Evolutionary conservation across 2,797 vertebrate species (phyloP), one percentile per base, ranked within the genome.

Genomic region (Epinephelus coioides): DNA sequence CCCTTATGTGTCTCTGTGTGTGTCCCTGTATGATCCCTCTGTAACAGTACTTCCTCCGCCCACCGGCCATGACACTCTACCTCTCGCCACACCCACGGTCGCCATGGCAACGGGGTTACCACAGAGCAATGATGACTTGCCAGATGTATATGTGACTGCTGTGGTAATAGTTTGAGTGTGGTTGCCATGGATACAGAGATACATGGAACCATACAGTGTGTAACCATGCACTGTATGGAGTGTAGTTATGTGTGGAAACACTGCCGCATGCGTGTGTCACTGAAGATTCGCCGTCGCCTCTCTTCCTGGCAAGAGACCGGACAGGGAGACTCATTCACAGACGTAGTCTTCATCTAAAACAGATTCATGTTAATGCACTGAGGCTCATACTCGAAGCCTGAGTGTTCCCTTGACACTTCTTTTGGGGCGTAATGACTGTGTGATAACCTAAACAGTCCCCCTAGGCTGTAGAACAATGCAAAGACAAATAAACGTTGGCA

Each of bases 31-130:
- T 84, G 88, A 90, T 89, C 83, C 66, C 44, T 44, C n/a, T 69
- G 51, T 73, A 66, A 64, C 15, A 43, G 40, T 73, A 76, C 59
- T 76, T 44, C 51, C 74, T 73, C 85, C 70, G 7, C 82, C 85
- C 65, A 62, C 71, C 57, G 1, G 38, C 67, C 51, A n/a, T 56
- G 63, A 61, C 57, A 57, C 83, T 64, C 64, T 69, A 56, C 23
- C 81, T 66, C 38, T 59, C 3, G 76, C 82, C 93, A 95, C 94
- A 88, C 94, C 94, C 90, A 73, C 72, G 0, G 74, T 94, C 47
- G 30, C 84, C 34, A 91, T 82, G 78, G 86, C 82, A 90, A 94
- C 78, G 23, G 79, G 88, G 84, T 87, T 91, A 92, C 94, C 91
- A 84, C 79, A 90, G 72, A 64, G 60, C 86, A 61, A 38, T 76